A percentile compares a stretch with the other conserved stretches of the same genome.
Conservation (phyloP, 2,888 invertebrate species). For the Emmelina monodactyla region DNA sequence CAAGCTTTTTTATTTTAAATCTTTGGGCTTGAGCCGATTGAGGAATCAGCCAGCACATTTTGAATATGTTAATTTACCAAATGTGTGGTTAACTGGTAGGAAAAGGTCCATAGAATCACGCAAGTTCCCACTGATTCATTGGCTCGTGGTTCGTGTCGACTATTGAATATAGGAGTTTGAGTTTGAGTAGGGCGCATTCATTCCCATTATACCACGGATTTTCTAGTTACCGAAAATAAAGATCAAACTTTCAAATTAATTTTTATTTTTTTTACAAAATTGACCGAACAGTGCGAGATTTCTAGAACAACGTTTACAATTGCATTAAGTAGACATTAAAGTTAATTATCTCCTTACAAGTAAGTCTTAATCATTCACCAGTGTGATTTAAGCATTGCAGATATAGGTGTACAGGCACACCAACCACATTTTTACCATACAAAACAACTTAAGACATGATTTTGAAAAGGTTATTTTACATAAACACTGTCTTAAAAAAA, state of each 20-base stretch:
- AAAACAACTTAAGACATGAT: constrained; percentile 57
- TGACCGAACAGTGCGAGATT: constrained; percentile 68
- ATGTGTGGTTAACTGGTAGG: too few species aligned
- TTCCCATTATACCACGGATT: too few species aligned
- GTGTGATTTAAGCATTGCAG: constrained; percentile 55
- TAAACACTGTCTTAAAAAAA: constrained; percentile 45
- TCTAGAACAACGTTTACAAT: constrained; percentile 67
- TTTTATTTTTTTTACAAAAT: constrained; percentile 65
- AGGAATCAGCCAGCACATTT: too few species aligned
- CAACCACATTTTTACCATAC: constrained; percentile 34
- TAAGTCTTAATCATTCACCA: constrained; percentile 62
- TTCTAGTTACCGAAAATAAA: too few species aligned
- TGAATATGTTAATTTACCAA: too few species aligned
- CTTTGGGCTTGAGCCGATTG: too few species aligned
- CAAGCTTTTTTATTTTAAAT: too few species aligned
- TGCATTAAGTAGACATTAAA: constrained; percentile 67
- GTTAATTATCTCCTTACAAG: constrained; percentile 61
- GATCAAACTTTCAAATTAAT: constrained; percentile 49
- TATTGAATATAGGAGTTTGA: too few species aligned
- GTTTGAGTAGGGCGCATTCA: too few species aligned
- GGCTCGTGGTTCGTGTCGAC: too few species aligned
- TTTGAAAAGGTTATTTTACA: constrained; percentile 40
- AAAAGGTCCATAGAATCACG: too few species aligned
- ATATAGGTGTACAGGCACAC: constrained; percentile 30
- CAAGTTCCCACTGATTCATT: too few species aligned